Conservation (phyloP, 2,113 vertebrate species). For the Caloenas nicobarica region DNA sequence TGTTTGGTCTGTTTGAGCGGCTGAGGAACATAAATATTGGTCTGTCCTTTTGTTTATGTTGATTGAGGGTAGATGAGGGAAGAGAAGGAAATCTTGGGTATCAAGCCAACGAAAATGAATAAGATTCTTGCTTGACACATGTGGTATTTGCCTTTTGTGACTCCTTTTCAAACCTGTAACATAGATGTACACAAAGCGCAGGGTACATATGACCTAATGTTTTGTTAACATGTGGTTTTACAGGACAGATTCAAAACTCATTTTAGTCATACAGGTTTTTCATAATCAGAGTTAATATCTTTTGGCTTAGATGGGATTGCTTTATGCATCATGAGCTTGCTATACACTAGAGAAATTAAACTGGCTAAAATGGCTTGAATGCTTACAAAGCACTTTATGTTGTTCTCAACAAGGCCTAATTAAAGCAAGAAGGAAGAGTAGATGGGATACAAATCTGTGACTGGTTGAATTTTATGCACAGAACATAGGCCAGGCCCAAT, state of each 20-base stretch:
- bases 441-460: background rate
- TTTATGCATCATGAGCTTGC: background rate
- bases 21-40: conserved; percentile 66
- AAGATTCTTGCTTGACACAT: conserved; percentile 17
- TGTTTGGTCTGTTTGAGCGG: conserved; percentile 63
- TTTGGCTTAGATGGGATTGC: background rate
- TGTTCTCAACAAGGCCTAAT: background rate
- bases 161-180: conserved; percentile 6
- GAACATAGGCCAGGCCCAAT: background rate
- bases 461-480: background rate
- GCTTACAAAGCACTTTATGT: background rate
- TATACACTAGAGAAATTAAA: conserved; percentile 8
- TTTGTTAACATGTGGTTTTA: conserved; percentile 9
- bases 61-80: conserved; percentile 53
- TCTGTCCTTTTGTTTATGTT: conserved; percentile 61
- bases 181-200: background rate
- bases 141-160: conserved; percentile 7
- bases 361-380: background rate
- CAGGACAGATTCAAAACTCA: conserved; percentile 1
- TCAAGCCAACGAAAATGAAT: conserved; percentile 48
- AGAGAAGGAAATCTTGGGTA: conserved; percentile 24
- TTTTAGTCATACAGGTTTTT: background rate
- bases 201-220: background rate
- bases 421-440: background rate
- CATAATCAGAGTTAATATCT: background rate